These are phyloP conservation scores for Xenopus tropicalis DNA, from an alignment of 2,113 vertebrate genomes.

Conservation along the genomic window UCB_Xtro_10.0 CM004443.2:64453001-64453500, in stretches of 20 bases:
- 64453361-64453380: background rate
- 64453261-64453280: background rate
- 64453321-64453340: too few species aligned
- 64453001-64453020: too few species aligned
- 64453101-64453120: slow-evolving; percentile 18
- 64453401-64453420: too few species aligned
- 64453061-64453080: background rate
- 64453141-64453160: slow-evolving; percentile 19
- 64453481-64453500: too few species aligned
- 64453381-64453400: background rate
- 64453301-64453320: too few species aligned
- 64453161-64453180: slow-evolving; percentile 23
- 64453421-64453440: too few species aligned
- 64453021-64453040: too few species aligned
- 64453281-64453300: background rate
- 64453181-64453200: slow-evolving; percentile 7
- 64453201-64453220: background rate
- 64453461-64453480: too few species aligned
- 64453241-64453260: slow-evolving; percentile 6
- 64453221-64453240: slow-evolving; percentile 4
- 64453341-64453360: background rate
- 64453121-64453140: slow-evolving; percentile 34
- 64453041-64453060: background rate
- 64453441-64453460: too few species aligned
- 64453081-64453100: slow-evolving; percentile 30